These are phyloP conservation scores for Tenthredo scrophulariae DNA, from an alignment of 2,888 invertebrate genomes.

Conservation along the genomic window DNA sequence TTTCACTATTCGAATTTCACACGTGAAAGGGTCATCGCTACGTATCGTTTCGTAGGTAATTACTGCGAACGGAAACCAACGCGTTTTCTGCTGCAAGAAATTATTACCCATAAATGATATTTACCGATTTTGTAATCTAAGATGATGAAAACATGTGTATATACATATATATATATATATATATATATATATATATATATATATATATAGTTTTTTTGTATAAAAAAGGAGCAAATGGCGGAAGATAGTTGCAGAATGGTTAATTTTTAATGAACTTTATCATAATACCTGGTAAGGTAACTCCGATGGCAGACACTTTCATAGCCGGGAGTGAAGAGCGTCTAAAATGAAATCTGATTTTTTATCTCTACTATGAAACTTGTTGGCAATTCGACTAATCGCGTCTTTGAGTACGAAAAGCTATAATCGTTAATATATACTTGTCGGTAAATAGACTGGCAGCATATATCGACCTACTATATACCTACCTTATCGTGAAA, in stretches of 20 bases:
- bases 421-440: slow-evolving; percentile 12
- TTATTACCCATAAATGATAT: slow-evolving; percentile 1
- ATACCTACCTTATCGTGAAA: neutral
- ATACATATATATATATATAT: too few species aligned
- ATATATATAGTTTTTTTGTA: too few species aligned
- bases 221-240: neutral
- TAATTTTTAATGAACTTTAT: neutral
- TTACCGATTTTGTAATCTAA: neutral
- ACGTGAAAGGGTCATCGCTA: neutral
- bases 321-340: neutral
- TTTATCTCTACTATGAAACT: neutral
- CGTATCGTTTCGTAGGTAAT: neutral
- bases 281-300: neutral
- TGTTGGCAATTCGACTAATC: neutral
- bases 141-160: too few species aligned
- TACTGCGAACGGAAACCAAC: neutral
- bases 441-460: slow-evolving; percentile 16
- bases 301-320: neutral
- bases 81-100: neutral
- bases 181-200: too few species aligned
- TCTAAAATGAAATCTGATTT: neutral
- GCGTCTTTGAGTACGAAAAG: neutral
- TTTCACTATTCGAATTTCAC: neutral
- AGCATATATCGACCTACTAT: neutral
- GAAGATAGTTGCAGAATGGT: neutral